Evolutionary conservation across 2,888 invertebrate species (phyloP).

Genomic region (Dexiosoma caninum): DNA sequence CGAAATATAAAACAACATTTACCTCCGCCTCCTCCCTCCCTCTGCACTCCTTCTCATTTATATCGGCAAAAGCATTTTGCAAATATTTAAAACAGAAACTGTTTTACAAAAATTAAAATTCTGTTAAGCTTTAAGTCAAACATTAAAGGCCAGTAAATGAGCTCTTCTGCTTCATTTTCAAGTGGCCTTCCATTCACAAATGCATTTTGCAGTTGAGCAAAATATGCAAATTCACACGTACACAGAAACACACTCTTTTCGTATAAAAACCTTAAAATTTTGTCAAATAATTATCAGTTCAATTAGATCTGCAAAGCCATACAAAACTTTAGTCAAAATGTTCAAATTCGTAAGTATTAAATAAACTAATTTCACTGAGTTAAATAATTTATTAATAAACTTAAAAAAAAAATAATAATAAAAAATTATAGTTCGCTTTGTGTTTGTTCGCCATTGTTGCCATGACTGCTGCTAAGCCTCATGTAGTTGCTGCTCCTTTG

Average conservation of each 20-base stretch:
- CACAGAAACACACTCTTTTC: background rate
- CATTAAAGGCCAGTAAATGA: background rate
- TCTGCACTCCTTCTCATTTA: too few relatives aligned
- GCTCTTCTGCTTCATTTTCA: too few relatives aligned
- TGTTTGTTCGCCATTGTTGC: conserved; percentile 65
- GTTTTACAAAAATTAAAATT: background rate
- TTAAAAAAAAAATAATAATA: too few relatives aligned
- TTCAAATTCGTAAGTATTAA: background rate
- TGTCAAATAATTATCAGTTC: background rate
- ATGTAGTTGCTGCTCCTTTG: conserved; percentile 66
- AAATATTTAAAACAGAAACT: too few relatives aligned
- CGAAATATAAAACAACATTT: too few relatives aligned
- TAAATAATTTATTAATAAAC: too few relatives aligned
- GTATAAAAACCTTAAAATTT: background rate
- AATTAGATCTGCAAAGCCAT: background rate
- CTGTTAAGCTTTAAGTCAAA: background rate
- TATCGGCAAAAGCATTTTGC: too few relatives aligned
- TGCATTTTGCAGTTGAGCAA: background rate
- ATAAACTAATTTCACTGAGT: background rate
- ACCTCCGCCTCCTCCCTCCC: too few relatives aligned
- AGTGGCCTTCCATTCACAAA: background rate
- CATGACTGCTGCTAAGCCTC: conserved; percentile 66
- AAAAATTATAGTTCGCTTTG: background rate
- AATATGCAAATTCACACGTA: background rate
- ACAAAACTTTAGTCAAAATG: background rate